These are phyloP conservation scores for Seriola rivoliana DNA, from an alignment of 2,113 vertebrate species.

Conservation along the genomic window DNA sequence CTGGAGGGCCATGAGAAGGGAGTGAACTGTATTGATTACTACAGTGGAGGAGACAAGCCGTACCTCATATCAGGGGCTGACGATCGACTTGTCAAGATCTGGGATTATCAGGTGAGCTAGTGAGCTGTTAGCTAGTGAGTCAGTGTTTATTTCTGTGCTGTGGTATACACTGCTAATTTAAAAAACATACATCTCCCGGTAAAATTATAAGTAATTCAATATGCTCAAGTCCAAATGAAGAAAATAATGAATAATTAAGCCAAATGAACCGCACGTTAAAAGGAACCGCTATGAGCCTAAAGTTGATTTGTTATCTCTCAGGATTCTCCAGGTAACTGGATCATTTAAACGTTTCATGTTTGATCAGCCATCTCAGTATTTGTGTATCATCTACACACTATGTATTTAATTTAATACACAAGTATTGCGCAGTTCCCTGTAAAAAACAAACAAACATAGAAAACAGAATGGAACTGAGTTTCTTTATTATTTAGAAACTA, in stretches of 20 bases:
- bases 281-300: too few species aligned
- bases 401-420: not conserved
- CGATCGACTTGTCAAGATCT: conserved; percentile 94
- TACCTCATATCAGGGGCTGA: conserved; percentile 96
- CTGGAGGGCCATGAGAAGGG: conserved; percentile 96
- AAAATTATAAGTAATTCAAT: not conserved
- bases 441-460: too few species aligned
- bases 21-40: conserved; percentile 96
- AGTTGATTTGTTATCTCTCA: too few species aligned
- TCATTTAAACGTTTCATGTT: not conserved
- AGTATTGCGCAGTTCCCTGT: not conserved
- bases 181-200: not conserved
- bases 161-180: not conserved
- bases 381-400: not conserved
- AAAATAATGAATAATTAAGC: too few species aligned
- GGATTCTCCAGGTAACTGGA: not conserved
- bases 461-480: not conserved
- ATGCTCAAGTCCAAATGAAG: not conserved
- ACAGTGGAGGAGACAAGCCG: conserved; percentile 95
- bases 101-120: conserved; percentile 92
- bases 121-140: too few species aligned
- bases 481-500: not conserved
- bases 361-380: not conserved
- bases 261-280: too few species aligned
- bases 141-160: not conserved